Percentiles rank a stretch among this genome's conserved stretches.
These are phyloP conservation scores for Porites cylindrica DNA, from an alignment of 92 coral and sea anemone genomes.

Conservation along the genomic window DNA sequence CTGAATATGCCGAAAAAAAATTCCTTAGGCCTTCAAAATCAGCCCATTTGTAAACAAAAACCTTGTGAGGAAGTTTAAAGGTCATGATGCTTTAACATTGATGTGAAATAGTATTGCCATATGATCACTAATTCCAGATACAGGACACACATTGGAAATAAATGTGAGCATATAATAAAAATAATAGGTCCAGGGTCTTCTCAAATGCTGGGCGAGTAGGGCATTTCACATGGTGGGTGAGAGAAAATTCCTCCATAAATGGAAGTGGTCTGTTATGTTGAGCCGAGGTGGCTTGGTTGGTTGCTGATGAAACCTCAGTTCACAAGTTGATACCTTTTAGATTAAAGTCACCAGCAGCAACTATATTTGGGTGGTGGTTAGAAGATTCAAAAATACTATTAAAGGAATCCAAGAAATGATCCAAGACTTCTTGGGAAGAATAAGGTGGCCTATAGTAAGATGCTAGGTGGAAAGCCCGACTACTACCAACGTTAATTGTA, in stretches of 20 bases:
- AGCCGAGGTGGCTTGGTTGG: no score
- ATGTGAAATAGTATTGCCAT: slow-evolving; percentile 39
- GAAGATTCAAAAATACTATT: slow-evolving; percentile 25
- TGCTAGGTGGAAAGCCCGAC: slow-evolving; percentile 41
- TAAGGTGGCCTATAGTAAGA: slow-evolving; percentile 45
- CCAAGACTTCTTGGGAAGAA: slow-evolving; percentile 39
- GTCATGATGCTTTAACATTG: slow-evolving; percentile 5
- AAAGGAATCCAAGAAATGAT: slow-evolving; percentile 46
- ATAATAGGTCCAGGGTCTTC: background rate
- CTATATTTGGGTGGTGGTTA: slow-evolving; percentile 49
- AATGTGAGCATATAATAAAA: slow-evolving; percentile 49
- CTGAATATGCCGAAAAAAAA: no score
- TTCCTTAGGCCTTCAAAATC: no score
- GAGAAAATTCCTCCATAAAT: no score
- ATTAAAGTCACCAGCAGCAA: slow-evolving; percentile 58
- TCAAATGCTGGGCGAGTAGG: no score
- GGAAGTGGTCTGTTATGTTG: no score
- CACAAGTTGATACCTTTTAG: slow-evolving; percentile 60
- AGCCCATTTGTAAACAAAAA: slow-evolving; percentile 46
- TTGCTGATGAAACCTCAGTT: slow-evolving; percentile 29
- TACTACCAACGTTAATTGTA: slow-evolving; percentile 15
- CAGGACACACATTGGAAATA: slow-evolving; percentile 28
- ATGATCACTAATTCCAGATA: slow-evolving; percentile 64
- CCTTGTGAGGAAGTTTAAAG: slow-evolving; percentile 3
- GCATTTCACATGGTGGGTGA: no score